phyloP scores from a whole-genome alignment of 1,140 invertebrate genomes.

The Parapsyche elsis region DNA sequence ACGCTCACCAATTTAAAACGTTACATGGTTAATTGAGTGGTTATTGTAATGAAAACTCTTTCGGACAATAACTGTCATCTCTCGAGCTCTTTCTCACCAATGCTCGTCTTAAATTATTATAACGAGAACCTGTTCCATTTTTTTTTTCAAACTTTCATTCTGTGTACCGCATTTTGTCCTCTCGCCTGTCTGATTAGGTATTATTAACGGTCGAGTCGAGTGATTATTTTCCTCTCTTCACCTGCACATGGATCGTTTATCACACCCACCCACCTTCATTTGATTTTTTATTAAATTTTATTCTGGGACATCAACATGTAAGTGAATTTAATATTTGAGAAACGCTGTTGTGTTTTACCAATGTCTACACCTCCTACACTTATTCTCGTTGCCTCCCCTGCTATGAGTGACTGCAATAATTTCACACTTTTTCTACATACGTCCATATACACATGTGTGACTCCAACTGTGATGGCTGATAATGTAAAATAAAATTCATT shows the following conservation, averaged over 20 bases:
- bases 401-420: constrained; percentile 16
- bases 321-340: constrained; percentile 1
- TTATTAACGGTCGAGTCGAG: constrained; percentile 3
- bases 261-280: constrained; percentile 7
- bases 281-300: neutral
- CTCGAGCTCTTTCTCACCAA: neutral
- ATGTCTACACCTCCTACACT: neutral
- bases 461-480: neutral
- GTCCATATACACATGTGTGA: neutral
- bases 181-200: constrained; percentile 11
- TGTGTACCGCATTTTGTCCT: neutral
- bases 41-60: neutral
- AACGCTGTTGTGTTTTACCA: neutral
- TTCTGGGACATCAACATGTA: neutral
- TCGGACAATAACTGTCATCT: constrained; percentile 5
- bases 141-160: neutral
- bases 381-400: constrained; percentile 4
- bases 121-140: constrained; percentile 13
- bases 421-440: neutral
- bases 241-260: constrained; percentile 10
- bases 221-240: constrained; percentile 19
- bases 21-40: neutral
- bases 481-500: neutral
- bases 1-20: neutral
- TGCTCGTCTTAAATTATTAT: neutral